These are phyloP conservation scores for Iselma pallidipennis DNA, from an alignment of 2,888 invertebrate species.

Conservation along the genomic window DNA sequence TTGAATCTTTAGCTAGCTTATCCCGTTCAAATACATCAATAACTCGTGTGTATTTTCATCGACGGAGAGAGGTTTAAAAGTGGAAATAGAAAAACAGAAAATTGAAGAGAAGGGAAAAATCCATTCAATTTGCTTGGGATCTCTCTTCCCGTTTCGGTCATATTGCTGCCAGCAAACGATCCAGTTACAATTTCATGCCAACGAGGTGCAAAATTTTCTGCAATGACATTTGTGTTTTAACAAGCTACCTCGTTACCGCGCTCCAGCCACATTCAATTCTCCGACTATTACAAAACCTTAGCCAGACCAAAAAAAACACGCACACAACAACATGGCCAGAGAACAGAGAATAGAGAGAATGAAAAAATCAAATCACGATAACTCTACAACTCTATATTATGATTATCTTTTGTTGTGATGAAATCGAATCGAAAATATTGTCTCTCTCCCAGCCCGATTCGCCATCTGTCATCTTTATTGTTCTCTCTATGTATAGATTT, in stretches of 20 bases:
- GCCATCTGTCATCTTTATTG: not conserved
- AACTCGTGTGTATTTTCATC: not conserved
- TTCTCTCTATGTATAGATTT: not conserved
- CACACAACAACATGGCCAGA: no score
- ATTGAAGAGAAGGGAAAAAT: not conserved
- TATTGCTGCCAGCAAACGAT: not conserved
- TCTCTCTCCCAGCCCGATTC: no score
- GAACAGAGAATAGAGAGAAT: no score
- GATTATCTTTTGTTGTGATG: not conserved
- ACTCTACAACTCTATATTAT: not conserved
- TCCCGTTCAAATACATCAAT: not conserved
- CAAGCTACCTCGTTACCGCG: slow-evolving; percentile 15
- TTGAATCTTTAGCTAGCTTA: not conserved
- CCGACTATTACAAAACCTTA: not conserved
- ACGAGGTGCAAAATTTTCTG: slow-evolving; percentile 16
- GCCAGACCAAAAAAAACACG: no score
- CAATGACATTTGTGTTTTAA: slow-evolving; percentile 17
- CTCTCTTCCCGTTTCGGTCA: not conserved
- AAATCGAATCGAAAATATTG: not conserved
- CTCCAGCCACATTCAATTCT: not conserved
- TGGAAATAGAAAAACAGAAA: not conserved
- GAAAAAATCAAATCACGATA: not conserved
- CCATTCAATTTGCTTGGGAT: not conserved
- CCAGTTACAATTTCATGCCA: not conserved
- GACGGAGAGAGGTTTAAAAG: not conserved